Conservation (phyloP, 1,140 invertebrate species). For the Akabosia matsudoensis region DNA sequence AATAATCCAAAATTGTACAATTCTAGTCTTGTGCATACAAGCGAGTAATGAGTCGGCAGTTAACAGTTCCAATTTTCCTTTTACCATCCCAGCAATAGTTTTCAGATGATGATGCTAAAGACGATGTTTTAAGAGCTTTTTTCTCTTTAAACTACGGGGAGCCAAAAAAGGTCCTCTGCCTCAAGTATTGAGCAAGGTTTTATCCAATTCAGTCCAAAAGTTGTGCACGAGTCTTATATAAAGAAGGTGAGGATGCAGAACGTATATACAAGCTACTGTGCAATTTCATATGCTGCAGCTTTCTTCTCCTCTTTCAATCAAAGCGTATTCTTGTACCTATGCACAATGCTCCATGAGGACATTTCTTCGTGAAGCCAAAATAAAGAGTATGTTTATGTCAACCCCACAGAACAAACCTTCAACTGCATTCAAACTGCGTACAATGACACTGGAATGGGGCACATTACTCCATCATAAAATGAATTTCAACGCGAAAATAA, state of each 20-base stretch:
- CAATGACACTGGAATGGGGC: constrained; percentile 17
- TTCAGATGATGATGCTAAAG: background rate
- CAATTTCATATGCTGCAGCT: background rate
- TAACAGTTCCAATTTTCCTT: background rate
- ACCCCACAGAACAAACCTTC: constrained; percentile 1
- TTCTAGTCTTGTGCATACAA: background rate
- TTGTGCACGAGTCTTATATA: no score
- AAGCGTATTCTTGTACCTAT: background rate
- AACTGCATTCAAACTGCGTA: constrained; percentile 18
- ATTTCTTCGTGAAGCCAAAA: background rate
- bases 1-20: no score
- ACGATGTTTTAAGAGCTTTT: background rate
- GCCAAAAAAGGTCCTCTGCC: background rate
- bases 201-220: no score
- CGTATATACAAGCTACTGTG: background rate
- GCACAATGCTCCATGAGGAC: background rate
- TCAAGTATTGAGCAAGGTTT: background rate
- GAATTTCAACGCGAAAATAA: constrained; percentile 8
- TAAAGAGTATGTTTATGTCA: background rate
- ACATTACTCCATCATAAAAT: constrained; percentile 14
- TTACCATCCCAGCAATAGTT: background rate
- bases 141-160: background rate
- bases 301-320: no score
- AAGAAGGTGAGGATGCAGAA: no score
- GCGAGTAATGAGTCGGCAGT: background rate